Base-by-base conservation (phyloP, 2,888 invertebrate genomes). In the Erebia palarica region DNA sequence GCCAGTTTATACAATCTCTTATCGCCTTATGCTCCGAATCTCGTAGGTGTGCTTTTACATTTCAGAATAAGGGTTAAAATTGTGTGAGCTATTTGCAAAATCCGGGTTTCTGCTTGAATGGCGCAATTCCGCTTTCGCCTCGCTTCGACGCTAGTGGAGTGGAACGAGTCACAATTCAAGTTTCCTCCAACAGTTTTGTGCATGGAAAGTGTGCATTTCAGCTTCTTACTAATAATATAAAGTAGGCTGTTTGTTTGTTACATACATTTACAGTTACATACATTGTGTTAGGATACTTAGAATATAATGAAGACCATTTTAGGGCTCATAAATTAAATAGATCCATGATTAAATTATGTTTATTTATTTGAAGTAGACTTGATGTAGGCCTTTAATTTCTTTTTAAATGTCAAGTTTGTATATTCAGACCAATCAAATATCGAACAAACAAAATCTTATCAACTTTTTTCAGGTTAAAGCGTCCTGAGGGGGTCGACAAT, bases 21-120 rank as follows among this genome's bases (percentile, higher is more conserved):
- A 47, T 59, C 49, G 67, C 49, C 59, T 59, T 49, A 14, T 59
- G 49, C 16, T 53, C n/a, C 49, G 59, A 58, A 59, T 49, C 49
- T 27, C 49, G 10, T 18, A 18, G 4, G n/a, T 63, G 27, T 36
- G 11, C 51, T 47, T 55, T 58, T 18, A 3, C 44, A 18, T 55
- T 57, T 42, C 14, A 44, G 21, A 14, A 53, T 70, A 74, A 72
- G 68, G 36, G 44, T 68, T 44, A 68, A 68, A 72, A 72, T 70
- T 60, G 65, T 68, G 61, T 47, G 27, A 51, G 53, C 18, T 61
- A 44, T 55, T 72, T 74, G 51, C 65, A 61, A 68, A 63, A 66
- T 51, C 73, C 70, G 70, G 68, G 66, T 74, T 73, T 74, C 70
- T 69, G 68, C 70, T 72, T 72, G 68, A 73, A 70, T 75, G 59